These are phyloP conservation scores for Drosophila neocordata DNA, from an alignment of 1,140 invertebrate species.

Conservation along the genomic window DNA sequence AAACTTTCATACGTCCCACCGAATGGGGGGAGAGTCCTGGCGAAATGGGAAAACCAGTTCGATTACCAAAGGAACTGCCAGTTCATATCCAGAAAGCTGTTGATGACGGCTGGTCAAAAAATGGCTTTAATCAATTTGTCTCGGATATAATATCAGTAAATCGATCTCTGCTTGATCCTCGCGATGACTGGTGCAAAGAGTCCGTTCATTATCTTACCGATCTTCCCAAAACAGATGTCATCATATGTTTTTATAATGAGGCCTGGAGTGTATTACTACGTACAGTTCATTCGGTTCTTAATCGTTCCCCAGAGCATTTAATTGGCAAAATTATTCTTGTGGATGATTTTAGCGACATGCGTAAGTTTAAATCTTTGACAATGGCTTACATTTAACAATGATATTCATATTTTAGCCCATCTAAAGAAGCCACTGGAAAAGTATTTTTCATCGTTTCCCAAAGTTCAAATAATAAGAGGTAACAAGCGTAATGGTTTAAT, in stretches of 20 bases:
- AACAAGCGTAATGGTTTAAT: conserved; percentile 95
- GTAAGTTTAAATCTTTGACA: conserved; percentile 91
- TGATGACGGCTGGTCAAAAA: conserved; percentile 97
- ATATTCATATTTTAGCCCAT: conserved; percentile 86
- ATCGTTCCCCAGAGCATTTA: conserved; percentile 93
- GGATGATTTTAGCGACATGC: conserved; percentile 98
- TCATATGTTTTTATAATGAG: conserved; percentile 98
- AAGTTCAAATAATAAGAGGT: conserved; percentile 94
- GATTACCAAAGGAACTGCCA: conserved; percentile 91
- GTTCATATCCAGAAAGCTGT: conserved; percentile 93
- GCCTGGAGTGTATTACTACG: conserved; percentile 96
- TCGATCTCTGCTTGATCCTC: conserved; percentile 94
- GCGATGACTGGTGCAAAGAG: conserved; percentile 97
- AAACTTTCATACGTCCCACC: conserved; percentile 78
- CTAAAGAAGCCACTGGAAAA: conserved; percentile 95
- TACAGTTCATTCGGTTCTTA: conserved; percentile 96
- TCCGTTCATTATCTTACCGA: conserved; percentile 89
- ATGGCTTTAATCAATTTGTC: conserved; percentile 99
- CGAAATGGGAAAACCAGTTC: conserved; percentile 94
- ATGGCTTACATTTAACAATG: neutral
- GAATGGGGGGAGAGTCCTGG: conserved; percentile 83
- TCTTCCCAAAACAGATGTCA: conserved; percentile 95
- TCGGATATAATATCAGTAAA: conserved; percentile 99
- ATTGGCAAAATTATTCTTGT: conserved; percentile 97
- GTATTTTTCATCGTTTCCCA: conserved; percentile 94